Evolutionary conservation across 2,888 invertebrate species (phyloP), one percentile per base, ranked within the genome.

Genomic region (Himalopsyche tibetana): DNA sequence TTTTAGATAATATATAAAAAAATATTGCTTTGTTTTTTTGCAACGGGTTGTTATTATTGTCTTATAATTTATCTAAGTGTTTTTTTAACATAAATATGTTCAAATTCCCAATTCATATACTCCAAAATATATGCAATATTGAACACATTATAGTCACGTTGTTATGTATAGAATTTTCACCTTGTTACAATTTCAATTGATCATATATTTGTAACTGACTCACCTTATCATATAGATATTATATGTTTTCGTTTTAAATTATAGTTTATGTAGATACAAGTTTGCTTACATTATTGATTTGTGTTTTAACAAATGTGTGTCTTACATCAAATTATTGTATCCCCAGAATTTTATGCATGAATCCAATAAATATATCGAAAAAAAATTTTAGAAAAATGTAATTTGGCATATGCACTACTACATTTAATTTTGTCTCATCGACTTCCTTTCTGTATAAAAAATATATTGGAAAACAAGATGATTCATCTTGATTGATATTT

Each of bases 401-500:
- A 55, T 82, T 82, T 82, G 82, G 80, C 42, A 84, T 84, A 8
- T 36, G 74, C 74, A 85, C 82, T 82, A 80, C 82, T 82, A 80
- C 82, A 79, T 82, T 84, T 84, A 84, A 84, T 81, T 51, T 86
- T 84, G 82, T 82, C 51, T 38, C 55, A 45, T 84, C n/a, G 79
- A 82, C 42, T 55, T 85, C 82, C 36, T 55, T 83, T 85, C 74
- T 86, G 85, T 86, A 87, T 84, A 81, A 45, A 86, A 56, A 55
- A 56, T 81, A 81, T 36, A 55, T 85, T 79, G 45, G 87, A 82
- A 85, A 84, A 84, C 80, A 84, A 84, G 80, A 88, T 85, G 84
- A 80, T 82, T 63, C 82, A 83, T 82, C 80, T 84, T 87, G 86
- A 74, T 74, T 74, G 74, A 87, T 88, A 92, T 92, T 93, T 93